Evolutionary conservation across 30 jellyfish, hydroid and myxozoan species (phyloP).

Genomic region (Hydractinia symbiolongicarpus): DNA sequence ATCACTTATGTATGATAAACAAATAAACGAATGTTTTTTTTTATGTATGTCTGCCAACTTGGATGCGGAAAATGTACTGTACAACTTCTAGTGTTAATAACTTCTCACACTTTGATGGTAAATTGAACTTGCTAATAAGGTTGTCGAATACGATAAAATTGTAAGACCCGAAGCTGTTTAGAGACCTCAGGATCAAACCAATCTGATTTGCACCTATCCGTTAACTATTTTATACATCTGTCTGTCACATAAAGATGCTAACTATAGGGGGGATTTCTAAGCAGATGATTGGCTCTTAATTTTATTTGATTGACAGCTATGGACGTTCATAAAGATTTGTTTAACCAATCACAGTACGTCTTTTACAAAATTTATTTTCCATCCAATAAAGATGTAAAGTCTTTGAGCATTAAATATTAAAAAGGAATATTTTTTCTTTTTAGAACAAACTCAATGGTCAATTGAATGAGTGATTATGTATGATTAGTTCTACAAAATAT

Average conservation of each 20-base stretch:
- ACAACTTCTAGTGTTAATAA: too few species aligned
- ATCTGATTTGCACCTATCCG: conserved; percentile 28
- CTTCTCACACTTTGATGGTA: not conserved
- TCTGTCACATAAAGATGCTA: conserved; percentile 21
- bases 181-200: not conserved
- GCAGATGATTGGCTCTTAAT: conserved; percentile 26
- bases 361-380: not conserved
- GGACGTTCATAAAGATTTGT: conserved; percentile 13
- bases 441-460: conserved; percentile 4
- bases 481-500: too few species aligned
- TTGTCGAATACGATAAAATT: too few species aligned
- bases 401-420: conserved; percentile 31
- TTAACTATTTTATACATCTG: conserved; percentile 26
- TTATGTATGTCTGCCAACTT: too few species aligned
- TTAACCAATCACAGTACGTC: conserved; percentile 34
- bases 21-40: too few species aligned
- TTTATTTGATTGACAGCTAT: conserved; percentile 34
- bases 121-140: not conserved
- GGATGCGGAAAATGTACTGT: too few species aligned
- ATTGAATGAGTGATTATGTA: not conserved
- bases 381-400: conserved; percentile 26
- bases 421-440: conserved; percentile 12
- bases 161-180: too few species aligned
- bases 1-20: too few species aligned
- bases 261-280: conserved; percentile 19